Conservation (phyloP, 2,888 invertebrate species). For the Chymomyza fuscimana region DNA sequence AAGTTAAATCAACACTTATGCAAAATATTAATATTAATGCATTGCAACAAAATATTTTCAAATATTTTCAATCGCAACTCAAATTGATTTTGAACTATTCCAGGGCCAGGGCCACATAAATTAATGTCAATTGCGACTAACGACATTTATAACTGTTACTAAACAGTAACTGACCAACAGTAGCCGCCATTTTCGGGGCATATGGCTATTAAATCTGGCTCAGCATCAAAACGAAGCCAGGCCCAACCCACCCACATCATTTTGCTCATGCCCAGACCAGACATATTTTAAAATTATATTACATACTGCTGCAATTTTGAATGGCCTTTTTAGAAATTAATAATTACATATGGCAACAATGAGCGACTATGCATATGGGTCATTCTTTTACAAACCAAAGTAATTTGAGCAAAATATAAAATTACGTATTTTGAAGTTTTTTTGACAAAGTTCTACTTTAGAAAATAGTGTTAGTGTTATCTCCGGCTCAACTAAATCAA, state of each 20-base stretch:
- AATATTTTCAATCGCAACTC: background rate
- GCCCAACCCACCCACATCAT: too few species aligned
- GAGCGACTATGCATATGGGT: slow-evolving; percentile 3
- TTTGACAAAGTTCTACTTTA: too few species aligned
- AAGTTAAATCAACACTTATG: slow-evolving; percentile 66
- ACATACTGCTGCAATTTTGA: slow-evolving; percentile 51
- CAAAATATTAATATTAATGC: slow-evolving; percentile 43
- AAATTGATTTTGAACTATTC: background rate
- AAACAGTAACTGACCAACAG: slow-evolving; percentile 36
- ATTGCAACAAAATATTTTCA: slow-evolving; percentile 2
- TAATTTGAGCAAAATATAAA: too few species aligned
- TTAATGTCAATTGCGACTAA: slow-evolving; percentile 51
- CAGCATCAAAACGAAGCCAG: background rate
- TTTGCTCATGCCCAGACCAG: slow-evolving; percentile 4
- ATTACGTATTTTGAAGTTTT: too few species aligned
- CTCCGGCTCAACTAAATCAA: too few species aligned
- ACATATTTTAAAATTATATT: slow-evolving; percentile 69
- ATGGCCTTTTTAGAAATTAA: slow-evolving; percentile 74
- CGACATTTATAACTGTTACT: slow-evolving; percentile 54
- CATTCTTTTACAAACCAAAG: too few species aligned
- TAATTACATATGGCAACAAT: slow-evolving; percentile 66
- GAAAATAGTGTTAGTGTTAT: too few species aligned
- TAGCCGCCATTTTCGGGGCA: background rate
- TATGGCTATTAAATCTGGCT: background rate
- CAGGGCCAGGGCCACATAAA: slow-evolving; percentile 51